Percentiles rank a stretch among this genome's conserved stretches.
These are phyloP conservation scores for Coryphaenoides rupestris DNA, from an alignment of 2,113 vertebrate species.

Conservation along the genomic window DNA sequence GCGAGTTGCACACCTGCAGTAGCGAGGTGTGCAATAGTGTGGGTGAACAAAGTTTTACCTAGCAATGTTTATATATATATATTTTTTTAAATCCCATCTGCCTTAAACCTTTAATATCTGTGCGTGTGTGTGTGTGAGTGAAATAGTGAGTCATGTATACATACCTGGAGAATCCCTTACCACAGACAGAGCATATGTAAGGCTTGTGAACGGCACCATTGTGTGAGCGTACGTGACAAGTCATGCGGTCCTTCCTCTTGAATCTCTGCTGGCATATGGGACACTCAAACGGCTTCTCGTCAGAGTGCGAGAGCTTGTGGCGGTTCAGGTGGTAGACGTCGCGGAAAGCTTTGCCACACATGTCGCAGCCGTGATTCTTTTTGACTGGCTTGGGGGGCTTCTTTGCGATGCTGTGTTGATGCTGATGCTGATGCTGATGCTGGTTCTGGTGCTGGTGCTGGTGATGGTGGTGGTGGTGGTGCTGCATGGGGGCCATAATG, in stretches of 20 bases:
- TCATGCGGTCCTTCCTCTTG: constrained; percentile 98
- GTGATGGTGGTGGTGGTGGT: constrained; percentile 72
- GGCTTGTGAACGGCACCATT: constrained; percentile 97
- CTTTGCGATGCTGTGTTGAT: constrained; percentile 81
- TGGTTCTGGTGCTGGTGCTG: constrained; percentile 32
- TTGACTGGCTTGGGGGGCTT: constrained; percentile 94
- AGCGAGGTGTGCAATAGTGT: too few relatives aligned
- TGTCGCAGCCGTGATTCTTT: constrained; percentile 97
- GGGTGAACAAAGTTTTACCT: too few relatives aligned
- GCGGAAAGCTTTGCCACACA: constrained; percentile 97
- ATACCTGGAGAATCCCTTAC: constrained; percentile 98
- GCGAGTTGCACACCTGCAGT: too few relatives aligned
- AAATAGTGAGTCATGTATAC: neutral
- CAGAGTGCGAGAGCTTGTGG: constrained; percentile 97
- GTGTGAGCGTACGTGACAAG: constrained; percentile 95
- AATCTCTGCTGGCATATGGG: constrained; percentile 98
- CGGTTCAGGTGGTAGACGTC: constrained; percentile 97
- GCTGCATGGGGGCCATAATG: constrained; percentile 70
- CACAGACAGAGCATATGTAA: constrained; percentile 96
- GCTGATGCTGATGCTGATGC: constrained; percentile 67
- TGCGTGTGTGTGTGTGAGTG: too few relatives aligned
- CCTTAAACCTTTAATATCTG: too few relatives aligned
- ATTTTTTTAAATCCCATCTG: too few relatives aligned
- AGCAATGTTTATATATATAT: too few relatives aligned
- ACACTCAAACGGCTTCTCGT: constrained; percentile 96